phyloP scores from a whole-genome alignment of 2,797 vertebrate genomes.

The Arnoldichthys spilopterus region DNA sequence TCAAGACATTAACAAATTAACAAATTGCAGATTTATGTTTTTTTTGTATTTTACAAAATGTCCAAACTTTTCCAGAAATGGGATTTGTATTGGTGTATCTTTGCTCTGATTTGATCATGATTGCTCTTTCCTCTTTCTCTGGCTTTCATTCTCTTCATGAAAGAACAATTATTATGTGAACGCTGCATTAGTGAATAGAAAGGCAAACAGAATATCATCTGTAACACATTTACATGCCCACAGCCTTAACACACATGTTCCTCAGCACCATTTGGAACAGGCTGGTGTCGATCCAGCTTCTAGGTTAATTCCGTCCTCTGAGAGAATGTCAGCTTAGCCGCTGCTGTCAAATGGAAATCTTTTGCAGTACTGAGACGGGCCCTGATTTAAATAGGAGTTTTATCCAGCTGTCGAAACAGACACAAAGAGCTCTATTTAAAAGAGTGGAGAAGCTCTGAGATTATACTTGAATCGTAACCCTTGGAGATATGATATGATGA shows the following conservation, averaged over 20 bases:
- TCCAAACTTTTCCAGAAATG: too few relatives aligned
- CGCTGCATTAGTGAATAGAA: constrained; percentile 63
- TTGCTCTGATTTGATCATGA: too few relatives aligned
- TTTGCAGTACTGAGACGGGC: constrained; percentile 64
- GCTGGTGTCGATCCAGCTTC: constrained; percentile 66
- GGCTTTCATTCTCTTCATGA: constrained; percentile 23
- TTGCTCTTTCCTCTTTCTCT: background rate
- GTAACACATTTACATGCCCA: constrained; percentile 23
- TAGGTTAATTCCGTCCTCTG: constrained; percentile 75
- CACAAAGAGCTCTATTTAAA: constrained; percentile 43
- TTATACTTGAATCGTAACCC: constrained; percentile 46
- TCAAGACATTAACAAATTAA: too few relatives aligned
- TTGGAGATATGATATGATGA: constrained; percentile 56
- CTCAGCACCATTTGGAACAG: constrained; percentile 56
- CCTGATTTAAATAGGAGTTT: constrained; percentile 73
- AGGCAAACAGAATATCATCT: constrained; percentile 60
- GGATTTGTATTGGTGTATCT: too few relatives aligned
- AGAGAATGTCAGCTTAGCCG: constrained; percentile 74
- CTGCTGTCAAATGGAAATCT: constrained; percentile 75
- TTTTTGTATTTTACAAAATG: too few relatives aligned
- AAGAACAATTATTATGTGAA: constrained; percentile 74
- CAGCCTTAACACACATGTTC: constrained; percentile 39
- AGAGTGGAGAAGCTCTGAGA: constrained; percentile 26
- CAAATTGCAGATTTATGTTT: too few relatives aligned
- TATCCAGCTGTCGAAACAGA: constrained; percentile 57